These are phyloP conservation scores for Helarctos malayanus DNA, from an alignment of 2,797 vertebrate genomes.

Conservation along the genomic window DNA sequence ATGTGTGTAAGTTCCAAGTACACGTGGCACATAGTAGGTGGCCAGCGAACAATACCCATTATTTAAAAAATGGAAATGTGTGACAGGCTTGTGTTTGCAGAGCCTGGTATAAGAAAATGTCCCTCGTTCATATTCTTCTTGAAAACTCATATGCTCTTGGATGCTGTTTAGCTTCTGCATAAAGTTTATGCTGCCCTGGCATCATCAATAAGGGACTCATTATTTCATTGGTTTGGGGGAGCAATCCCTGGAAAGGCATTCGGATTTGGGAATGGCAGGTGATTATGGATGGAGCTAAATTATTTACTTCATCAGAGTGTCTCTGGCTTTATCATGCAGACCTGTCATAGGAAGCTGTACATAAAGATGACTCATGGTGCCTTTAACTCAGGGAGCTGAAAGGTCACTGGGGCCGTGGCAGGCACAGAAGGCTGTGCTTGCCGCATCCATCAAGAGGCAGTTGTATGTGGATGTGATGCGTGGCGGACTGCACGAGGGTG, in stretches of 20 bases:
- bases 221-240: slow-evolving; percentile 67
- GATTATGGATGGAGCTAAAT: slow-evolving; percentile 74
- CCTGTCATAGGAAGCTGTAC: slow-evolving; percentile 60
- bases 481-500: slow-evolving; percentile 3
- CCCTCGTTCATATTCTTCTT: slow-evolving; percentile 25
- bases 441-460: slow-evolving; percentile 61
- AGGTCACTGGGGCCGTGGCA: slow-evolving; percentile 66
- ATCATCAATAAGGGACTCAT: slow-evolving; percentile 65
- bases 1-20: neutral
- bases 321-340: slow-evolving; percentile 75
- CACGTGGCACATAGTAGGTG: neutral
- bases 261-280: slow-evolving; percentile 60
- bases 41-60: neutral
- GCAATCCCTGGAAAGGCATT: slow-evolving; percentile 68
- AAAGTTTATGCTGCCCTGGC: slow-evolving; percentile 40
- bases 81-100: neutral
- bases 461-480: slow-evolving; percentile 64
- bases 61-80: slow-evolving; percentile 48
- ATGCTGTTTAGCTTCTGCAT: slow-evolving; percentile 61
- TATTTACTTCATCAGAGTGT: slow-evolving; percentile 80
- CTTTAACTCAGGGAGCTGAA: slow-evolving; percentile 78
- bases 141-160: slow-evolving; percentile 61
- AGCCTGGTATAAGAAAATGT: neutral
- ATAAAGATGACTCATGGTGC: slow-evolving; percentile 72
- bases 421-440: slow-evolving; percentile 69